A percentile compares a stretch with the other conserved stretches of the same genome.
Conservation (phyloP, 2,888 invertebrate species). For the Caenorhabditis angaria region DNA sequence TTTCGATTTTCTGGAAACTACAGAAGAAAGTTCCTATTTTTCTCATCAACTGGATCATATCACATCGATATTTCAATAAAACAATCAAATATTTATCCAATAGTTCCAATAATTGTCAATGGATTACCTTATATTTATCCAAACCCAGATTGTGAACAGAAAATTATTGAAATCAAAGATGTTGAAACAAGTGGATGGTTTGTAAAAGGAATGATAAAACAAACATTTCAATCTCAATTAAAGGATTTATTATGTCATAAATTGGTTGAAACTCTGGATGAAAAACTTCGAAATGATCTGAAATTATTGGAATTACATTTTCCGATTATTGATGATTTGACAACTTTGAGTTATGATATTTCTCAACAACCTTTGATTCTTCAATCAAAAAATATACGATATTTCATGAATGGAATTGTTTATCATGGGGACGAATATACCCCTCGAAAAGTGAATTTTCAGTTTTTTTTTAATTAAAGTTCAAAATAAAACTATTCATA, state of each 20-base stretch:
- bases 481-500: too few species aligned
- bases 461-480: neutral
- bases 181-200: conserved; percentile 2
- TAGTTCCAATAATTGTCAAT: neutral
- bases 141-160: neutral
- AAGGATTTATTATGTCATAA: neutral
- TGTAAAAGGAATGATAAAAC: neutral
- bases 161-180: neutral
- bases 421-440: neutral
- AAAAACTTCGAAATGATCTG: neutral
- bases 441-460: neutral
- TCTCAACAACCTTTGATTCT: neutral
- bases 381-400: neutral
- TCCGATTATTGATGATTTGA: neutral
- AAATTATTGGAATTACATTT: neutral
- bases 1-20: neutral
- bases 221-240: neutral
- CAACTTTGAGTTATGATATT: neutral
- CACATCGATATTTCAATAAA: neutral
- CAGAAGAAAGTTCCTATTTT: neutral
- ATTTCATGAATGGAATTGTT: neutral
- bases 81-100: neutral
- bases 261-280: neutral
- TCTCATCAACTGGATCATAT: neutral
- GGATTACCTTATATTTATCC: neutral